These are phyloP conservation scores for Beroe forskalii DNA, from an alignment of 37 sponge, comb jelly and placozoan species.

Conservation along the genomic window DNA sequence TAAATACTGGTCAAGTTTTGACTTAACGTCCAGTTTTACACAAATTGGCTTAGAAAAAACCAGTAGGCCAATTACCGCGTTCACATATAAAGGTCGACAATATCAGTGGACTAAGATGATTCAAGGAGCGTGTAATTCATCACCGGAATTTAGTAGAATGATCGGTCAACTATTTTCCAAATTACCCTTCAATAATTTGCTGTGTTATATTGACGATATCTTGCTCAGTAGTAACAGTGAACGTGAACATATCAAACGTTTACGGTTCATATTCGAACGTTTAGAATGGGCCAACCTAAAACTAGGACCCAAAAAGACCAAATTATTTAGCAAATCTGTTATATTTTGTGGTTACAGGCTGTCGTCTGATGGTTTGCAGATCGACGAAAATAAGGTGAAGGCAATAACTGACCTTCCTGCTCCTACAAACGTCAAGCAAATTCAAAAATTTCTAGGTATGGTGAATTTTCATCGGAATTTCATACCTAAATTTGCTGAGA, in stretches of 20 bases:
- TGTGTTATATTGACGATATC: not conserved
- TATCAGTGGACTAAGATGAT: not conserved
- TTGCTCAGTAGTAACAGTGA: not conserved
- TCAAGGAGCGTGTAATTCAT: not conserved
- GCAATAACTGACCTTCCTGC: conserved; percentile 3
- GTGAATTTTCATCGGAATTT: conserved; percentile 3
- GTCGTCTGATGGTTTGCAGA: not conserved
- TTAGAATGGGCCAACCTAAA: not conserved
- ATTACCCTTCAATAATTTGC: not conserved
- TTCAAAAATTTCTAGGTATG: conserved; percentile 39
- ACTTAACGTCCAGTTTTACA: not conserved
- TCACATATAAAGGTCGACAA: not conserved
- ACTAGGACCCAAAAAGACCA: not conserved
- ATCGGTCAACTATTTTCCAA: not conserved
- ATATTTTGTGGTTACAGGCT: not conserved
- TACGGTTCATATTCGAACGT: not conserved
- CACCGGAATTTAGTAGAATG: not conserved
- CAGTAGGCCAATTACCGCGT: not conserved
- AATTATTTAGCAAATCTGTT: not conserved
- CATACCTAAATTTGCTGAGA: not conserved
- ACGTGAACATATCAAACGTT: not conserved
- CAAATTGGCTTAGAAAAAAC: conserved; percentile 19
- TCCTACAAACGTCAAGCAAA: not conserved
- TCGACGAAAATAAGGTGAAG: not conserved
- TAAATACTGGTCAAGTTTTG: conserved; percentile 5